Percentiles rank a stretch among this genome's conserved stretches.
Conservation (phyloP, 2,113 vertebrate genomes). For the Equus quagga region DNA sequence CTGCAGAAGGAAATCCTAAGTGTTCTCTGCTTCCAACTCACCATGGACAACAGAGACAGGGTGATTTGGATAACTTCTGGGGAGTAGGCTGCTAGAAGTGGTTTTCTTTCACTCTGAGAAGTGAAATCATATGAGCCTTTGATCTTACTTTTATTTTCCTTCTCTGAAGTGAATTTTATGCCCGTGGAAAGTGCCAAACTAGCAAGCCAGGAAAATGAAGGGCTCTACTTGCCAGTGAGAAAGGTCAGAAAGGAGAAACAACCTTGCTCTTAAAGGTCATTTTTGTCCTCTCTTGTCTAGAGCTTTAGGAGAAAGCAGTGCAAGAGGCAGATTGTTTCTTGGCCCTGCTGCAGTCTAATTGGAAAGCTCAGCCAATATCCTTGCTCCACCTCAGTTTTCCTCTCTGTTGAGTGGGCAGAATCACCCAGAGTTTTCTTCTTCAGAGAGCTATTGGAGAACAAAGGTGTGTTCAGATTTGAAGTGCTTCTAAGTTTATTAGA, state of each 20-base stretch:
- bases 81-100: neutral
- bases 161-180: slow-evolving; percentile 54
- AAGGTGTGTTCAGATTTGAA: neutral
- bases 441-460: neutral
- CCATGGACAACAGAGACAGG: neutral
- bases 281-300: neutral
- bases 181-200: neutral
- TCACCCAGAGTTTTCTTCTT: neutral
- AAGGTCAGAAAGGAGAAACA: neutral
- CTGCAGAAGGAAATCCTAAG: neutral
- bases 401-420: neutral
- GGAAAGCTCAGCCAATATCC: neutral
- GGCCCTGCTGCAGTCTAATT: neutral
- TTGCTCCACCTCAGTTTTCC: neutral
- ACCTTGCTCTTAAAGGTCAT: neutral
- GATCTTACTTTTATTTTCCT: slow-evolving; percentile 63
- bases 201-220: slow-evolving; percentile 30
- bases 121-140: slow-evolving; percentile 66
- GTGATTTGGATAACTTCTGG: neutral
- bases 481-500: neutral
- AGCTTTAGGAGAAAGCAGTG: neutral
- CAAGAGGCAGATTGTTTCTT: neutral
- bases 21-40: neutral
- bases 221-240: neutral
- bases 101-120: slow-evolving; percentile 53